Evolutionary conservation across 2,888 invertebrate genomes (phyloP), one percentile per base, ranked within the genome.

Genomic region (Entomobrya multifasciata): DNA sequence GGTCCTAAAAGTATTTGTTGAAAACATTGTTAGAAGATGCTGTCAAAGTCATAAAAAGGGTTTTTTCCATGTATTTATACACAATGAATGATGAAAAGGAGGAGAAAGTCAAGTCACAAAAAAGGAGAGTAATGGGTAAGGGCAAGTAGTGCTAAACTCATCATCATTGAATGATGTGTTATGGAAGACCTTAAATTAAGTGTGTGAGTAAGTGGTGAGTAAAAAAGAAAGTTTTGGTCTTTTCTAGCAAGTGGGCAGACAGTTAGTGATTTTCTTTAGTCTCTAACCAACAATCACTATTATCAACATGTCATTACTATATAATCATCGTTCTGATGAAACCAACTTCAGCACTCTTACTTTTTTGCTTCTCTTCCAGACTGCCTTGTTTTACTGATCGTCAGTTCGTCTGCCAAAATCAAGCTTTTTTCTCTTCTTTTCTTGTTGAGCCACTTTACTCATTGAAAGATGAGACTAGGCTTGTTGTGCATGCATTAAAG

Each of bases 201-300:
- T 36, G 36, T 6, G 36, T 36, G 36, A 8, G 36, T 36, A 8
- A 36, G 36, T 36, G 74, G 36, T 36, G 52, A 52, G 36, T n/a
- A n/a, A n/a, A 41, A 74, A 55, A 49, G 72, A 72, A 47, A 74
- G 52, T 74, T 74, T 36, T 20, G 10, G 52, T 52, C 4, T 36
- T 36, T 36, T 36, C 4, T 36, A 36, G 8, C 36, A 4, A 36
- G 5, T 36, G 36, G 8, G 36, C 36, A 36, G 5, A 36, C 36
- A 36, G 36, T 36, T 36, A 74, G 74, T 74, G 74, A 74, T 74
- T 74, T 74, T n/a, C 13, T 55, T 47, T 30, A 27, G n/a, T 74
- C 74, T 55, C 74, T 17, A 55, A 55, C 74, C 74, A 74, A 17
- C 74, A 74, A 74, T 74, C 74, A 74, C 74, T 74, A 55, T 74